Conservation (phyloP, 1,140 invertebrate genomes). For the Heliothis virescens region DNA sequence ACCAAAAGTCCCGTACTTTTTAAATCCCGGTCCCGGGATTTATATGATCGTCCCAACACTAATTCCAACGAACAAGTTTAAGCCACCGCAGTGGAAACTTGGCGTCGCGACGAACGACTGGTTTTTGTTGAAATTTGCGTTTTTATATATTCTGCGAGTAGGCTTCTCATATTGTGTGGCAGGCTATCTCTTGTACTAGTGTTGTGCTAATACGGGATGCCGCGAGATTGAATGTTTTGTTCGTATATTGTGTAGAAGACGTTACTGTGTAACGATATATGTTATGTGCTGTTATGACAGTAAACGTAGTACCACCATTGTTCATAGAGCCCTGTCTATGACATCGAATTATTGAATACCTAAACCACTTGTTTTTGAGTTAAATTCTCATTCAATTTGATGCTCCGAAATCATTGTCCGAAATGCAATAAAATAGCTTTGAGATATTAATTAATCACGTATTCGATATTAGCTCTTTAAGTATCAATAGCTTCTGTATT, state of each 20-base stretch:
- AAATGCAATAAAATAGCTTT: too few relatives aligned
- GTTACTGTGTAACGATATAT: too few relatives aligned
- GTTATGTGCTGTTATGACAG: too few relatives aligned
- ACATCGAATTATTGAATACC: too few relatives aligned
- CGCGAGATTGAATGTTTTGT: slow-evolving; percentile 3
- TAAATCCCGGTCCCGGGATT: slow-evolving; percentile 31
- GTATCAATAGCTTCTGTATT: too few relatives aligned
- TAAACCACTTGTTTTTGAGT: too few relatives aligned
- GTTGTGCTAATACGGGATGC: not conserved
- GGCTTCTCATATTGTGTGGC: slow-evolving; percentile 15
- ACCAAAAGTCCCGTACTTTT: slow-evolving; percentile 34
- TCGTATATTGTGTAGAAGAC: not conserved
- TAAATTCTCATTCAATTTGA: too few relatives aligned
- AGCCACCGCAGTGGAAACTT: slow-evolving; percentile 45
- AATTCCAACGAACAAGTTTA: slow-evolving; percentile 46
- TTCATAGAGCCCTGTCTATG: too few relatives aligned
- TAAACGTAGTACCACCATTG: too few relatives aligned
- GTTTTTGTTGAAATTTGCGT: slow-evolving; percentile 47
- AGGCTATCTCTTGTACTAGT: not conserved
- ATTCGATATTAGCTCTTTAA: too few relatives aligned
- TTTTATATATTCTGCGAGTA: slow-evolving; percentile 46
- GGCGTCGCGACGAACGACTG: slow-evolving; percentile 37
- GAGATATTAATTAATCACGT: too few relatives aligned
- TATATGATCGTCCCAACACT: slow-evolving; percentile 42
- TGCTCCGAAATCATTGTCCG: too few relatives aligned